A percentile compares a stretch with the other conserved stretches of the same genome.
These are phyloP conservation scores for Mola mola DNA, from an alignment of 2,113 vertebrate species.

Conservation along the genomic window DNA sequence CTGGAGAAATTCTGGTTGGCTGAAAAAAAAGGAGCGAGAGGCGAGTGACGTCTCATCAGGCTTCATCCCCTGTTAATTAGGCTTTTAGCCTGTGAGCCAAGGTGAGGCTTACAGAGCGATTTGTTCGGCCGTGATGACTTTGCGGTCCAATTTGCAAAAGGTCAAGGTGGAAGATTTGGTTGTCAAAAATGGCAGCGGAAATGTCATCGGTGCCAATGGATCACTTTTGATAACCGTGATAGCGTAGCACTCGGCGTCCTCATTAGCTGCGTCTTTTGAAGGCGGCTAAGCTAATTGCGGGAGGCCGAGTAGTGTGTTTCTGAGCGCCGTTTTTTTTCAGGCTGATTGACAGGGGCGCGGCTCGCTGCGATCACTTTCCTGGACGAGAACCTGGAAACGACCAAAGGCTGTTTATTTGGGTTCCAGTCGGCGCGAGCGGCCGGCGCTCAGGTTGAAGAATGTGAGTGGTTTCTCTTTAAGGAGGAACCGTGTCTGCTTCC, in stretches of 20 bases:
- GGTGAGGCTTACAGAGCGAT: slow-evolving; percentile 77
- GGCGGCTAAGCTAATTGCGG: slow-evolving; percentile 46
- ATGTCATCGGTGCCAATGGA: slow-evolving; percentile 82
- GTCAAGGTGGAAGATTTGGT: slow-evolving; percentile 81
- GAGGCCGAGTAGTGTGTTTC: slow-evolving; percentile 10
- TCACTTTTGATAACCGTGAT: slow-evolving; percentile 62
- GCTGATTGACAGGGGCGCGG: slow-evolving; percentile 31
- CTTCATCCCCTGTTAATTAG: slow-evolving; percentile 78
- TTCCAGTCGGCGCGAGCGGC: neutral
- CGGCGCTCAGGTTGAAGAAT: neutral
- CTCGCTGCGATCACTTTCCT: slow-evolving; percentile 2
- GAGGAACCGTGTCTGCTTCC: slow-evolving; percentile 7
- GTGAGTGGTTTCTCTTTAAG: slow-evolving; percentile 27
- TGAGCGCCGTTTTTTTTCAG: neutral
- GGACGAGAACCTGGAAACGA: slow-evolving; percentile 11
- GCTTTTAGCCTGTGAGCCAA: slow-evolving; percentile 64
- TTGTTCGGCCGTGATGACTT: slow-evolving; percentile 80
- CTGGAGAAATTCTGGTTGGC: slow-evolving; percentile 45
- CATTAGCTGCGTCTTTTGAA: slow-evolving; percentile 60
- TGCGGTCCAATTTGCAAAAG: slow-evolving; percentile 83
- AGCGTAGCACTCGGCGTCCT: slow-evolving; percentile 54
- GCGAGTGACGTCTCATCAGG: slow-evolving; percentile 55
- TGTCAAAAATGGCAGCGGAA: slow-evolving; percentile 80
- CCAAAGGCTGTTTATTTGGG: neutral
- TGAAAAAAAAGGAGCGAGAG: neutral